Evolutionary conservation across 2,797 vertebrate genomes (phyloP).

Genomic region (Cryptoprocta ferox): DNA sequence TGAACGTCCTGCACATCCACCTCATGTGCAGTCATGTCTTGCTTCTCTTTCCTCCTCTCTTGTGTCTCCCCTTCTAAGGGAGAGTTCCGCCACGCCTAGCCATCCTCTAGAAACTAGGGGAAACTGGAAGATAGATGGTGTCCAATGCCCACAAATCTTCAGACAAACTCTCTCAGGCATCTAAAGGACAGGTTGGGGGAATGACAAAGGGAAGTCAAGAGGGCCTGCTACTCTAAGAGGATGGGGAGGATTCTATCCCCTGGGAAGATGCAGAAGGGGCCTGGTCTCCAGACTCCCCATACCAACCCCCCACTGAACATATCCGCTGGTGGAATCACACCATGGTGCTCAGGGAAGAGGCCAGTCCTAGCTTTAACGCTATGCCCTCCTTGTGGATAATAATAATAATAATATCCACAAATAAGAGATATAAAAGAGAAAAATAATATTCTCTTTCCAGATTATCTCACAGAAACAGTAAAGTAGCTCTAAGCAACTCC

Average conservation of each 20-base stretch:
- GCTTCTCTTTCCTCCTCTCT: neutral
- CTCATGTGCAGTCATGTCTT: neutral
- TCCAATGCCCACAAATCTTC: neutral
- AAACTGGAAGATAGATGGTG: neutral
- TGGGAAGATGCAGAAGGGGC: neutral
- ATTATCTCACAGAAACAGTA: neutral
- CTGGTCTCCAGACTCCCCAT: neutral
- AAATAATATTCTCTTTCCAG: neutral
- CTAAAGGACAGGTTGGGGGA: neutral
- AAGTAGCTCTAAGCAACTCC: neutral
- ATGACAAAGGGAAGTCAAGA: neutral
- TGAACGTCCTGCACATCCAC: neutral
- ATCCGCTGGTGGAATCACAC: neutral
- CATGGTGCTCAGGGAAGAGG: neutral
- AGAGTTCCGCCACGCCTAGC: neutral
- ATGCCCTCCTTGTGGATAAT: neutral
- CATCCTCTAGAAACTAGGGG: neutral
- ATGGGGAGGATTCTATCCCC: neutral
- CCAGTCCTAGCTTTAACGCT: neutral
- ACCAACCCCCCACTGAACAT: neutral
- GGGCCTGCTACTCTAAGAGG: neutral
- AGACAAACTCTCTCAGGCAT: neutral
- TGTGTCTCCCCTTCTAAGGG: neutral
- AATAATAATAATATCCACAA: no score
- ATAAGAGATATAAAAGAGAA: no score